phyloP scores from a whole-genome alignment of 2,113 vertebrate genomes.

The Halcyon senegalensis region DNA sequence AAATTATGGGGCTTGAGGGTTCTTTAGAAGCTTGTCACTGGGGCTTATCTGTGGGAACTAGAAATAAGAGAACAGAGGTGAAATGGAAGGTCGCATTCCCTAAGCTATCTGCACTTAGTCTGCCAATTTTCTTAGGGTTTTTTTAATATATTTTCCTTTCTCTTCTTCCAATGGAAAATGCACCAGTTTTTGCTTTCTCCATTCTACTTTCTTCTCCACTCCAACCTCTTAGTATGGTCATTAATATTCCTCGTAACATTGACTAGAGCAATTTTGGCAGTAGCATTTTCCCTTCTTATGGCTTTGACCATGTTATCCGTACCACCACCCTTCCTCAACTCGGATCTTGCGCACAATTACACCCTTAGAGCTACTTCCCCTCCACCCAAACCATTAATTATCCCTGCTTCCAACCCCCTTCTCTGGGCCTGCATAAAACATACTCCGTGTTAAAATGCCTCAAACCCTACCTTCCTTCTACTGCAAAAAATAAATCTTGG shows the following conservation, averaged over 20 bases:
- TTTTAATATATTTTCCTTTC: not conserved
- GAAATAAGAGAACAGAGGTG: not conserved
- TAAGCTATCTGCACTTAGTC: not conserved
- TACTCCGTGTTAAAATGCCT: not conserved
- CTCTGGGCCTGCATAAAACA: not conserved
- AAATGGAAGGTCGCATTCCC: not conserved
- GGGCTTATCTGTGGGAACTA: not conserved
- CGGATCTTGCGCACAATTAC: not conserved
- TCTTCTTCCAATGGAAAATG: slow-evolving; percentile 12
- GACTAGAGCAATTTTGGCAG: not conserved
- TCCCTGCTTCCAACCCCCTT: not conserved
- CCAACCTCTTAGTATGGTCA: not conserved
- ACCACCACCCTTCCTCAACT: slow-evolving; percentile 22
- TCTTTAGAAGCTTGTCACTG: not conserved
- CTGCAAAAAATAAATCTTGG: not conserved
- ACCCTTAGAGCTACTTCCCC: not conserved
- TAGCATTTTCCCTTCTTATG: slow-evolving; percentile 26
- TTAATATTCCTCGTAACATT: not conserved
- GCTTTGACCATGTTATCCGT: not conserved
- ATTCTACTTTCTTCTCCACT: not conserved
- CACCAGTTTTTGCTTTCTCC: not conserved
- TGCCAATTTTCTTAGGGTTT: not conserved
- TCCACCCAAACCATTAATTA: slow-evolving; percentile 39
- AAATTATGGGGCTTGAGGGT: not conserved
- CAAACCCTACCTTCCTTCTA: not conserved